Percentiles rank a stretch among this genome's conserved stretches.
These are phyloP conservation scores for Euzophera pinguis DNA, from an alignment of 2,888 invertebrate genomes.

Conservation along the genomic window DNA sequence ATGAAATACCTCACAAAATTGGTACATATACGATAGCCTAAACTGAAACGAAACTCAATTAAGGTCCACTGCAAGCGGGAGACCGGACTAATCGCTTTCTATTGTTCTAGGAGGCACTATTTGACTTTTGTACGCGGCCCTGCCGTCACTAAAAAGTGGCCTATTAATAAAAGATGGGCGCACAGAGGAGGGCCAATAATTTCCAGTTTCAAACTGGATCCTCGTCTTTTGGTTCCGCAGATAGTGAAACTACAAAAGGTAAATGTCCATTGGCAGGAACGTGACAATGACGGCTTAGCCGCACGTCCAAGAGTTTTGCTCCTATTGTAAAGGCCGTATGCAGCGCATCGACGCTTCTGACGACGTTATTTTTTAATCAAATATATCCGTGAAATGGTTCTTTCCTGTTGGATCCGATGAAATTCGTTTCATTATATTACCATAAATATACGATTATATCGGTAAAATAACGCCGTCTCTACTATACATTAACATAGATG, in stretches of 20 bases:
- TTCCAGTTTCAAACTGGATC: slow-evolving; percentile 17
- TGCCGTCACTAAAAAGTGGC: slow-evolving; percentile 58
- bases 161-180: slow-evolving; percentile 60
- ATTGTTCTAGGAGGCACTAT: slow-evolving; percentile 71
- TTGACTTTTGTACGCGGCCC: slow-evolving; percentile 53
- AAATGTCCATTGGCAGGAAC: slow-evolving; percentile 48
- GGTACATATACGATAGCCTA: slow-evolving; percentile 14
- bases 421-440: no score
- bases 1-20: slow-evolving; percentile 15
- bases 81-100: slow-evolving; percentile 58
- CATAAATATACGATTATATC: no score
- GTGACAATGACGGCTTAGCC: slow-evolving; percentile 77
- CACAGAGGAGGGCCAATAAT: slow-evolving; percentile 35
- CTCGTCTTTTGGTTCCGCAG: slow-evolving; percentile 49
- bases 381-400: slow-evolving; percentile 68
- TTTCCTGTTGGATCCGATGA: neutral
- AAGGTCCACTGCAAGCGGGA: slow-evolving; percentile 45
- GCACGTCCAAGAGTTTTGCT: slow-evolving; percentile 62
- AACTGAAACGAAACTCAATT: slow-evolving; percentile 53
- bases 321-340: slow-evolving; percentile 59
- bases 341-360: slow-evolving; percentile 66
- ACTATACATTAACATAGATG: no score
- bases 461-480: no score
- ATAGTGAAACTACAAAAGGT: slow-evolving; percentile 69
- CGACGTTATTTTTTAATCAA: slow-evolving; percentile 82